phyloP scores from a whole-genome alignment of 2,113 vertebrate genomes.

The Hemichromis elongatus region DNA sequence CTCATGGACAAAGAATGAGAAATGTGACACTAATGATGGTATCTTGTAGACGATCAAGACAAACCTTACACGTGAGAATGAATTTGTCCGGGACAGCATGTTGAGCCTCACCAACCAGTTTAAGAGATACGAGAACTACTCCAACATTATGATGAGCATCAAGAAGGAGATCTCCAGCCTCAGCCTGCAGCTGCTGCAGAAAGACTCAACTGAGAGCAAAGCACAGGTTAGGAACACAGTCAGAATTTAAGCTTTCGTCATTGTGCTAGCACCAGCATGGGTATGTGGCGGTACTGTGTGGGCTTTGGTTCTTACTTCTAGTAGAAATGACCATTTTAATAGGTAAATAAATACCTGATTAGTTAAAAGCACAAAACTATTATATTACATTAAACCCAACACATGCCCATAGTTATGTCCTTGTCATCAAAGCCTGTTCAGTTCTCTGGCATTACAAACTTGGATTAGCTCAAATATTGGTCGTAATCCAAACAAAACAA shows the following conservation, averaged over 20 bases:
- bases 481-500: background rate
- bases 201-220: slow-evolving; percentile 78
- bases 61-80: slow-evolving; percentile 90
- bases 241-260: background rate
- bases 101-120: slow-evolving; percentile 84
- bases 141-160: slow-evolving; percentile 91
- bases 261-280: background rate
- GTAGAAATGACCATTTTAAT: no score
- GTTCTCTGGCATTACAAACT: background rate
- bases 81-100: slow-evolving; percentile 89
- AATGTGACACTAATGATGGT: background rate
- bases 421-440: background rate
- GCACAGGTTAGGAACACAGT: slow-evolving; percentile 74
- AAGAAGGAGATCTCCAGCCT: slow-evolving; percentile 94
- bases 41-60: slow-evolving; percentile 85
- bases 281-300: fast-evolving
- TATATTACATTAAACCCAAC: background rate
- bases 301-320: no score
- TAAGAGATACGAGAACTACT: slow-evolving; percentile 90
- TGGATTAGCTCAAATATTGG: background rate
- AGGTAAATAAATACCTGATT: no score
- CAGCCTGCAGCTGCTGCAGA: slow-evolving; percentile 92
- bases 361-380: background rate
- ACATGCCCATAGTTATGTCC: background rate
- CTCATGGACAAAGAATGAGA: background rate